A percentile compares a stretch with the other conserved stretches of the same genome.
Conservation (phyloP, 1,140 invertebrate species). For the Drosophila grimshawi region DNA sequence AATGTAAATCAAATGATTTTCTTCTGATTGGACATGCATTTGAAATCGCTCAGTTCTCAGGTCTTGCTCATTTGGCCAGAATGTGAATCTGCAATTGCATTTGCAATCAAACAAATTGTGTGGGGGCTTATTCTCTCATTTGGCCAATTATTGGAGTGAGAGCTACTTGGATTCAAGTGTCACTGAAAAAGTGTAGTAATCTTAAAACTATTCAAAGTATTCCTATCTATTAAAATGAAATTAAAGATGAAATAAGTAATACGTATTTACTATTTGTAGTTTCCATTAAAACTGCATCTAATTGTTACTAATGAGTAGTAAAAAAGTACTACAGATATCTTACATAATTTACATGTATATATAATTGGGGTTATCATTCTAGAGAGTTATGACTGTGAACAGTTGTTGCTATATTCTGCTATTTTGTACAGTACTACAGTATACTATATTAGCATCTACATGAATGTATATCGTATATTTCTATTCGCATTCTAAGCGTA, state of each 20-base stretch:
- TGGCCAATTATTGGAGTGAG: slow-evolving; percentile 21
- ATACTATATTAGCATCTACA: not conserved
- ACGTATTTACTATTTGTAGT: no score
- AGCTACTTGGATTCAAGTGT: not conserved
- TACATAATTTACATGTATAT: no score
- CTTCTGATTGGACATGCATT: slow-evolving; percentile 32
- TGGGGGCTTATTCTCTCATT: slow-evolving; percentile 5
- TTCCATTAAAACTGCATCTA: no score
- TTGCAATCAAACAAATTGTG: slow-evolving; percentile 30
- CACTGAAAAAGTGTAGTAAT: no score
- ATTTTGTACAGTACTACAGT: no score
- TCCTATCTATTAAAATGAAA: no score
- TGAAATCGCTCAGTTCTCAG: slow-evolving; percentile 1
- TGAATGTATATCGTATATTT: slow-evolving; percentile 7
- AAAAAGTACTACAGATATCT: no score
- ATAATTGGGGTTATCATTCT: no score
- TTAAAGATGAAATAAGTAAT: no score
- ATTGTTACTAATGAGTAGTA: no score
- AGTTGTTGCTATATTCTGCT: no score
- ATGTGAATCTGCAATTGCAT: slow-evolving; percentile 10
- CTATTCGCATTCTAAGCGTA: slow-evolving; percentile 21
- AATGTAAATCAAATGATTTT: slow-evolving; percentile 62
- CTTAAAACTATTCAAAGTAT: not conserved
- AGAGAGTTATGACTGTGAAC: no score
- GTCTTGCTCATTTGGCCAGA: slow-evolving; percentile 6